Evolutionary conservation across 2,888 invertebrate species (phyloP).

Genomic region (Drosophila picticornis): DNA sequence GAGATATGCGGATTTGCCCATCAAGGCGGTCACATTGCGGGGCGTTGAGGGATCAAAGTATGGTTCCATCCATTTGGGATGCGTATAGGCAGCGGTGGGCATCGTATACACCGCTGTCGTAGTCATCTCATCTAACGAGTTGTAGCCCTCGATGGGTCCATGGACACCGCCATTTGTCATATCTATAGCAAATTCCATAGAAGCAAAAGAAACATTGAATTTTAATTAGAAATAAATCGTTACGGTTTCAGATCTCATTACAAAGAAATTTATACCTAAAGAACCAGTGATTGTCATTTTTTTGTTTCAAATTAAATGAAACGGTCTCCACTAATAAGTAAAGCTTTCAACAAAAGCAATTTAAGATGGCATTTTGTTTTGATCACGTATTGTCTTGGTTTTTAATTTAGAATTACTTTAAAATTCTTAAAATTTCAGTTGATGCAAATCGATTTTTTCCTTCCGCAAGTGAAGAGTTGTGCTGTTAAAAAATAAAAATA

Average conservation of each 20-base stretch:
- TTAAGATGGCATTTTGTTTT: neutral
- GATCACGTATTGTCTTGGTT: neutral
- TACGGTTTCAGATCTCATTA: neutral
- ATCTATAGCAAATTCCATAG: slow-evolving; percentile 69
- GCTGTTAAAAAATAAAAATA: slow-evolving; percentile 3
- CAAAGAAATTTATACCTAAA: neutral
- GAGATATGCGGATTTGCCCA: slow-evolving; percentile 88
- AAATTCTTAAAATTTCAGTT: slow-evolving; percentile 3
- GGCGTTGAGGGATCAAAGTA: slow-evolving; percentile 91
- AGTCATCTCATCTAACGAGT: slow-evolving; percentile 82
- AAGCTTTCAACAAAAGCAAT: neutral
- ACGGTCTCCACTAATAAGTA: neutral
- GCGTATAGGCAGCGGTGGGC: slow-evolving; percentile 81
- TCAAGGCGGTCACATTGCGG: slow-evolving; percentile 91
- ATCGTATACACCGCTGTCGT: slow-evolving; percentile 68
- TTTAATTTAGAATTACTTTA: neutral
- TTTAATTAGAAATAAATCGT: neutral
- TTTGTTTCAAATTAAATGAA: neutral
- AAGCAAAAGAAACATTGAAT: slow-evolving; percentile 11
- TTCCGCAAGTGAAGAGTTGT: neutral
- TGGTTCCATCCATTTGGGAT: slow-evolving; percentile 87
- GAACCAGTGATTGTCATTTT: neutral
- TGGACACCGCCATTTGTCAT: slow-evolving; percentile 84
- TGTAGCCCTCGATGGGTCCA: slow-evolving; percentile 84
- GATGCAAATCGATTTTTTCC: neutral